phyloP scores from a whole-genome alignment of 2,113 vertebrate species.

The Phrynosoma blainvillii region DNA sequence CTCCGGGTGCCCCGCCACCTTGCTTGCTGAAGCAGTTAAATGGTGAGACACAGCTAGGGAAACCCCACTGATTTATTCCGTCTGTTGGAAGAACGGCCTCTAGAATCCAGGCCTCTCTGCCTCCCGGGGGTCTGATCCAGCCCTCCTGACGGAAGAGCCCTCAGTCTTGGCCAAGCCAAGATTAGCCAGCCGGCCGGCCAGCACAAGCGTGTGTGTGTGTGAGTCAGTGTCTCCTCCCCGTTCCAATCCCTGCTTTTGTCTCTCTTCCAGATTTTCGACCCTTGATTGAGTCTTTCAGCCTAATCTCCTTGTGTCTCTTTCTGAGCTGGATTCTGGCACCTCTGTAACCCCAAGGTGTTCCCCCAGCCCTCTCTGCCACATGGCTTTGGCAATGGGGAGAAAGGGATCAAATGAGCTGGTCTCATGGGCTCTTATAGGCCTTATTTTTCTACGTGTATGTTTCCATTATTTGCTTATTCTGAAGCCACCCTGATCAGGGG shows the following conservation, averaged over 20 bases:
- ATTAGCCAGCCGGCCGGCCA: not conserved
- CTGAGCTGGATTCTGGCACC: not conserved
- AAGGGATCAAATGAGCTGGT: no score
- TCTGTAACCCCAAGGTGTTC: fast-evolving
- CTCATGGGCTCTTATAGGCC: not conserved
- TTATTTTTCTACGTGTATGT: no score
- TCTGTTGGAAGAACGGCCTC: not conserved
- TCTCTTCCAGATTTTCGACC: slow-evolving; percentile 24
- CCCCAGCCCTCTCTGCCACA: no score
- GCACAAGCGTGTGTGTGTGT: not conserved
- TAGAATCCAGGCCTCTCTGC: no score
- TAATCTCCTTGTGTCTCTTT: slow-evolving; percentile 39
- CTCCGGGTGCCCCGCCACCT: not conserved
- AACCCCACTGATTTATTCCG: not conserved
- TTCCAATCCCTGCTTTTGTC: not conserved
- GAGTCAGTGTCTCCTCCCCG: not conserved
- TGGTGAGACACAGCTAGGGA: not conserved
- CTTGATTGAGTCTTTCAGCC: fast-evolving
- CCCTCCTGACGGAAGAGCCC: not conserved
- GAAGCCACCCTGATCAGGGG: no score
- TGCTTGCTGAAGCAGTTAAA: not conserved
- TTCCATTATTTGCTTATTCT: no score
- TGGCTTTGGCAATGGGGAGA: no score
- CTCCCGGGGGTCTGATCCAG: no score
- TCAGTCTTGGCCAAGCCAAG: not conserved